A percentile compares a stretch with the other conserved stretches of the same genome.
Conservation (phyloP, 2,797 vertebrate species). For the Peromyscus aztecus region DNA sequence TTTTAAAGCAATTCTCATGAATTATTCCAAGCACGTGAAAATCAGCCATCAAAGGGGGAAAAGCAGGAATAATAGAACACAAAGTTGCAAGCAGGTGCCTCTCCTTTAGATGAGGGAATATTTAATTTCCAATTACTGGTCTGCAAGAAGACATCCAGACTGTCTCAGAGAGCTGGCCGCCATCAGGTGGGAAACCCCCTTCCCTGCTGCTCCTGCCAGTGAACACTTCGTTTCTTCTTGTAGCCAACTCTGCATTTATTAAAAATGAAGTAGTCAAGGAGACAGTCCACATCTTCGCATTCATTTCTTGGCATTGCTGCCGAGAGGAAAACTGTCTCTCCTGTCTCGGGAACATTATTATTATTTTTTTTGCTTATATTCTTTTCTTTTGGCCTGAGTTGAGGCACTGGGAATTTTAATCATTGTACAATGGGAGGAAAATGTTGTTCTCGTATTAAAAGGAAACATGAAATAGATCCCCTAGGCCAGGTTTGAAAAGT, state of each 20-base stretch:
- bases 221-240: conserved; percentile 66
- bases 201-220: conserved; percentile 19
- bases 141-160: conserved; percentile 59
- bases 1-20: conserved; percentile 75
- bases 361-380: background rate
- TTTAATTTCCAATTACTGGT: conserved; percentile 79
- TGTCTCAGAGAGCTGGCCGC: conserved; percentile 45
- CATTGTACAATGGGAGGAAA: conserved; percentile 41
- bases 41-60: conserved; percentile 69
- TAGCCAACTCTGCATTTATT: conserved; percentile 51
- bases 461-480: conserved; percentile 29
- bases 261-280: conserved; percentile 40
- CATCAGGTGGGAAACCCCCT: conserved; percentile 38
- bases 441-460: conserved; percentile 55
- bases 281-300: conserved; percentile 30
- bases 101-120: conserved; percentile 51
- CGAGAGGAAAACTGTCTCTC: background rate
- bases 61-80: conserved; percentile 69
- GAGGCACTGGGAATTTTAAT: conserved; percentile 64
- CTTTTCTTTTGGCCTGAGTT: conserved; percentile 66
- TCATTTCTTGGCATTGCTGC: background rate
- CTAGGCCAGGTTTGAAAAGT: conserved; percentile 6
- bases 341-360: conserved; percentile 41
- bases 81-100: conserved; percentile 60
- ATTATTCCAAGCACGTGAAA: conserved; percentile 75